phyloP scores from a whole-genome alignment of 1,140 invertebrate species.

The Drosophila aff. region DNA sequence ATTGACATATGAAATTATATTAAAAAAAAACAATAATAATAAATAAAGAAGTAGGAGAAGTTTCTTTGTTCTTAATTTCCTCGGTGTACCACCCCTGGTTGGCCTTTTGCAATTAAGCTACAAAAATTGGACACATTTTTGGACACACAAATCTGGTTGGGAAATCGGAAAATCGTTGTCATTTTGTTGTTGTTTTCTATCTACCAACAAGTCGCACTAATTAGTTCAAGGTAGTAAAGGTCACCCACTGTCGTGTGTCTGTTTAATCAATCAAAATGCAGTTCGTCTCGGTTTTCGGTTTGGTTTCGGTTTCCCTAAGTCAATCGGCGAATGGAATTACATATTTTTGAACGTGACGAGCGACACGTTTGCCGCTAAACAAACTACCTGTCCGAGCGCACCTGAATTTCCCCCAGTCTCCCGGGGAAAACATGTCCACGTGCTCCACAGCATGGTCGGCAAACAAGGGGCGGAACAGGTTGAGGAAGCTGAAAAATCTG shows the following conservation, averaged over 20 bases:
- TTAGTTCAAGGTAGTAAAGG: constrained; percentile 23
- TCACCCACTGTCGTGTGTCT: constrained; percentile 51
- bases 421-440: constrained; percentile 38
- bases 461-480: constrained; percentile 16
- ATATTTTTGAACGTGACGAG: constrained; percentile 47
- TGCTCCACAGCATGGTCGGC: constrained; percentile 49
- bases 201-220: constrained; percentile 43
- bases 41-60: background rate
- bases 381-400: constrained; percentile 22
- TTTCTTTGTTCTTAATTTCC: background rate
- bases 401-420: constrained; percentile 3
- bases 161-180: constrained; percentile 28
- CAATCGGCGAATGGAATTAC: constrained; percentile 11
- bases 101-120: constrained; percentile 64
- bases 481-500: constrained; percentile 11
- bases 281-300: constrained; percentile 35
- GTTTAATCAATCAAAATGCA: constrained; percentile 72
- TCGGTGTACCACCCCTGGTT: background rate
- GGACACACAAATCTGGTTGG: constrained; percentile 47
- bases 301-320: constrained; percentile 7
- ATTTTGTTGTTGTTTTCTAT: constrained; percentile 12
- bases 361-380: constrained; percentile 37
- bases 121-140: constrained; percentile 20
- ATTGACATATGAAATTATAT: too few species aligned
- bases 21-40: background rate